Evolutionary conservation across 2,113 vertebrate species (phyloP), one percentile per base, ranked within the genome.

Genomic region (Chascanopsetta lugubris): DNA sequence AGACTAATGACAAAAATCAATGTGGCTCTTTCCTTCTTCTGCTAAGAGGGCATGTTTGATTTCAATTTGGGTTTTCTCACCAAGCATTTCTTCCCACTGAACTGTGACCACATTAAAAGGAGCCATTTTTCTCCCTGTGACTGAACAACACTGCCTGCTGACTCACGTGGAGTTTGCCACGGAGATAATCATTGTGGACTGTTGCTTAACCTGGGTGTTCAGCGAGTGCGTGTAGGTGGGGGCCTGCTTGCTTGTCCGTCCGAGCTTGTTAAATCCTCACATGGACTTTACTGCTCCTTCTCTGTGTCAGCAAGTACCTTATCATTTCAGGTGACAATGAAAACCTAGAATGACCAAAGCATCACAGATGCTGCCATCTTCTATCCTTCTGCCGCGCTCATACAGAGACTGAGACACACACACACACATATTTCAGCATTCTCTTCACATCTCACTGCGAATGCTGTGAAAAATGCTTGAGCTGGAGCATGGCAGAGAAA

Each of bases 1-100:
- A 76, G 59, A 58, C 83, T 72, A 78, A 87, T 80, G 74, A 67
- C 65, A 47, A 58, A 88, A 85, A 87, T 82, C 77, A 79, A 81
- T 87, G 65, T 61, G 61, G 42, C 38, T 67, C 29, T 47, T 67
- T 57, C 22, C 53, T 70, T 72, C 36, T 24, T 45, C 15, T 56
- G 58, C 58, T 73, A 69, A 61, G 40, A 71, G 49, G 38, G 17
- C 58, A 36, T 36, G 47, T 25, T 59, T 59, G 46, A 77, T 65
- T 75, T 50, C 51, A 53, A 26, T 61, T 50, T 34, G 30, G 64
- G 17, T 61, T 72, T 68, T 43, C 21, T 63, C 49, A 24, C 24
- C 36, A 30, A 55, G 49, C 45, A 18, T 60, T 72, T 36, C 13
- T 27, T 75, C 15, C 48, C 42, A 65, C 58, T 77, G 51, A 86